These are phyloP conservation scores for Dynastes hyllus DNA, from an alignment of 2,888 invertebrate species.

Conservation along the genomic window DNA sequence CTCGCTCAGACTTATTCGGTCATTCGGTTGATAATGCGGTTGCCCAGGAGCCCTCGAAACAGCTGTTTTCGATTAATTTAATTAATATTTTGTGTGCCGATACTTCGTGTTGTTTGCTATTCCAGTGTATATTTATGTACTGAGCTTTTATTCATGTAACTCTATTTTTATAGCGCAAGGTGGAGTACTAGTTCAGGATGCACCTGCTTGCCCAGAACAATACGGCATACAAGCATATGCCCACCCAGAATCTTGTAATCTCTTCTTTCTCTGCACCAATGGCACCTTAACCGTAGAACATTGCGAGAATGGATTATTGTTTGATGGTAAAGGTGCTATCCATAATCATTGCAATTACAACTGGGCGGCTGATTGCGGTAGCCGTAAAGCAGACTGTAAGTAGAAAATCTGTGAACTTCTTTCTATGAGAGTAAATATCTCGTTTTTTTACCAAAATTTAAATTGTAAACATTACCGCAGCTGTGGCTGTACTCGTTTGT, in stretches of 20 bases:
- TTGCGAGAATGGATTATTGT: constrained; percentile 93
- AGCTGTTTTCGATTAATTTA: too few species aligned
- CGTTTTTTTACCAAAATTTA: too few species aligned
- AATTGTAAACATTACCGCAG: too few species aligned
- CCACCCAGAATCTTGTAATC: constrained; percentile 90
- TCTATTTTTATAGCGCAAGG: constrained; percentile 74
- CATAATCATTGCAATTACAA: constrained; percentile 96
- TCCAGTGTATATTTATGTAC: too few species aligned
- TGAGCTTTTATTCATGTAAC: too few species aligned
- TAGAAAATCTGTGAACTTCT: constrained; percentile 55
- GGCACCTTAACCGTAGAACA: constrained; percentile 92
- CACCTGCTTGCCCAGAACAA: constrained; percentile 86
- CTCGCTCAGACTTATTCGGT: too few species aligned
- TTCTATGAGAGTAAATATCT: neutral
- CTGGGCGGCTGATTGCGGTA: constrained; percentile 93
- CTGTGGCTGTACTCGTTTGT: too few species aligned
- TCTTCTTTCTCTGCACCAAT: constrained; percentile 93
- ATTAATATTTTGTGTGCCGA: too few species aligned
- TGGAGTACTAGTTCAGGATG: constrained; percentile 76
- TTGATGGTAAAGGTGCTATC: constrained; percentile 91
- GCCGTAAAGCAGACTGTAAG: constrained; percentile 87
- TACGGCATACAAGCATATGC: constrained; percentile 89
- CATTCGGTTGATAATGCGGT: too few species aligned
- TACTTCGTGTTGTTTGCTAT: too few species aligned
- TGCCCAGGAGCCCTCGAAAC: too few species aligned